phyloP scores from a whole-genome alignment of 2,113 vertebrate species.

The Aythya baeri region DNA sequence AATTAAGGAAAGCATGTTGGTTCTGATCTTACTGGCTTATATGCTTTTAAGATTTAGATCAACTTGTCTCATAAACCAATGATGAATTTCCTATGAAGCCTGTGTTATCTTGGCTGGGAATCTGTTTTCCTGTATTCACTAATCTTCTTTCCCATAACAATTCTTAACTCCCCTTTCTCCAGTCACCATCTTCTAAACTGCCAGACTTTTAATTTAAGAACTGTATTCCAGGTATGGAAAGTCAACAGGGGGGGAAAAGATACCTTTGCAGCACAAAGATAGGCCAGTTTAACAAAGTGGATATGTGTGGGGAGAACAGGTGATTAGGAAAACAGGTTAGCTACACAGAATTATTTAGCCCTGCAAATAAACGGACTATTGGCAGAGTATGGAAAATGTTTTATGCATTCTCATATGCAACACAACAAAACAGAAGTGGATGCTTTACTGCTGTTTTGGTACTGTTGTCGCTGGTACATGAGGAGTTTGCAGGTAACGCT shows the following conservation, averaged over 20 bases:
- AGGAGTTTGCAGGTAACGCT: not conserved
- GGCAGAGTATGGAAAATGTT: not conserved
- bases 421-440: not conserved
- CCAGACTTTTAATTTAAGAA: not conserved
- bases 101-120: not conserved
- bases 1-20: not conserved
- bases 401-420: not conserved
- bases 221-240: not conserved
- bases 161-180: not conserved
- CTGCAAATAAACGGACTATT: not conserved
- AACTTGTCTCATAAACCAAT: not conserved
- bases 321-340: not conserved
- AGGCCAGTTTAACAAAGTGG: not conserved
- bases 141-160: not conserved
- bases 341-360: not conserved
- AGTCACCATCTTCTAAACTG: not conserved
- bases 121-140: not conserved
- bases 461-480: not conserved
- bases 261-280: not conserved
- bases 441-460: not conserved
- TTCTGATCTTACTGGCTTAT: not conserved
- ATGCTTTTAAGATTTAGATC: not conserved
- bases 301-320: not conserved
- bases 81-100: not conserved
- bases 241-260: not conserved